Evolutionary conservation across 2,113 vertebrate species (phyloP), one percentile per base, ranked within the genome.

Genomic region (Coryphaenoides rupestris): DNA sequence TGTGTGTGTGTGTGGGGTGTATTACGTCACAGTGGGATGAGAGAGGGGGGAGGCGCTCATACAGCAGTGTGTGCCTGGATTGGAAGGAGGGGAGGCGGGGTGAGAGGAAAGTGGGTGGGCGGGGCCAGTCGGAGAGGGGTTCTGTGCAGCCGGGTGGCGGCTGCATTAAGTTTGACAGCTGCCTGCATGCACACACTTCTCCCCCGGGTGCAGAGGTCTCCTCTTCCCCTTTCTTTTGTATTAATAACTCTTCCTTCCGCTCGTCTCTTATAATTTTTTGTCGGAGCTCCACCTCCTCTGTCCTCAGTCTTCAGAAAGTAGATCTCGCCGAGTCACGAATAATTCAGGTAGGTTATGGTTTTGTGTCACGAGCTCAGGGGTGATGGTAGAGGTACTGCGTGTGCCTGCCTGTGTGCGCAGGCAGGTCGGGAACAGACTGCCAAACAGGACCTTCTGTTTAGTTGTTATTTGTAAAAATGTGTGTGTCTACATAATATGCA

Each of bases 161-260:
- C 66, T 75, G 55, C 68, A 56, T 75, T 78, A n/a, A 64, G 70
- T 84, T 76, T 79, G 75, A 83, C 76, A 73, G 80, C 77, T 76
- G 79, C 68, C 61, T 75, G 66, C 70, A 3, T 52, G 62, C 58
- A 58, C 72, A 23, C n/a, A n/a, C n/a, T n/a, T n/a, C n/a, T n/a
- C n/a, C n/a, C n/a, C n/a, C n/a, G n/a, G n/a, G n/a, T n/a, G n/a
- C n/a, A n/a, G n/a, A n/a, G 63, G 62, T 65, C 56, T 65, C 40
- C 33, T 55, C 69, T 70, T 52, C 21, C 47, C n/a, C n/a, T n/a
- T 50, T n/a, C 47, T 50, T 50, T 13, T 45, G 40, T 45, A 45
- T 45, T 40, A 40, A 12, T 40, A 40, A 21, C 47, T 49, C 47
- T 49, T 45, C 47, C 12, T 67, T 33, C 47, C 23, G 65, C 2